phyloP scores from a whole-genome alignment of 2,797 vertebrate species.

The Enteromius afrohamiltoni region DNA sequence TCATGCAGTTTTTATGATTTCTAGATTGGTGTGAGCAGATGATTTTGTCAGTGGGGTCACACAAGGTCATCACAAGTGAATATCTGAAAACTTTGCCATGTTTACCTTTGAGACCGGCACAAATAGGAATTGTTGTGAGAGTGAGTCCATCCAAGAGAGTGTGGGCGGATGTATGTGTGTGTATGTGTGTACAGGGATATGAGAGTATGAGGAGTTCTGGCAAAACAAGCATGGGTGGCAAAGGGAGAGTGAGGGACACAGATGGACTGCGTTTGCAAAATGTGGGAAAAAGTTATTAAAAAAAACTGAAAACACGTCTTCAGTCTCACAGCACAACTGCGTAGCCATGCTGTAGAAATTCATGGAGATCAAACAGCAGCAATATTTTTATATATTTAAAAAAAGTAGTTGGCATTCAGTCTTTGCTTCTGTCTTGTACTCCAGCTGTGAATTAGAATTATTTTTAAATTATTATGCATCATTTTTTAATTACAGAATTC shows the following conservation, averaged over 20 bases:
- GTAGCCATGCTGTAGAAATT: conserved; percentile 33
- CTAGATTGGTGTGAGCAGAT: background rate
- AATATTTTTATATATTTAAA: background rate
- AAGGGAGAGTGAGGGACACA: conserved; percentile 60
- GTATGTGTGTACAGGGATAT: conserved; percentile 46
- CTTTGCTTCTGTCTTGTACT: background rate
- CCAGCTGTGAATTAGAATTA: background rate
- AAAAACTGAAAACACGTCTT: conserved; percentile 57
- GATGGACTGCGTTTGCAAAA: conserved; percentile 59
- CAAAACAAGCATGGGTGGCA: conserved; percentile 56
- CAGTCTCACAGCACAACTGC: conserved; percentile 45
- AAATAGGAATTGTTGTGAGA: conserved; percentile 55
- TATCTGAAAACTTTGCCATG: conserved; percentile 27
- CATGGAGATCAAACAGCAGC: conserved; percentile 4
- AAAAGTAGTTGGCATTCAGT: background rate
- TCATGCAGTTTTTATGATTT: background rate
- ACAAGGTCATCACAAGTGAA: conserved; percentile 30
- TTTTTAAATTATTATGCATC: background rate
- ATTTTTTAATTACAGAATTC: background rate
- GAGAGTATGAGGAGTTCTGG: conserved; percentile 58
- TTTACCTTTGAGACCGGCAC: conserved; percentile 32
- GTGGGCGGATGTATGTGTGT: conserved; percentile 57
- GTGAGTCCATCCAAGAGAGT: conserved; percentile 50
- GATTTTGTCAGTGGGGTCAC: background rate
- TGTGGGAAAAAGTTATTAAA: conserved; percentile 57